A percentile compares a stretch with the other conserved stretches of the same genome.
Evolutionary conservation across 2,113 vertebrate genomes (phyloP).

Genomic region (Rhea americana): DNA sequence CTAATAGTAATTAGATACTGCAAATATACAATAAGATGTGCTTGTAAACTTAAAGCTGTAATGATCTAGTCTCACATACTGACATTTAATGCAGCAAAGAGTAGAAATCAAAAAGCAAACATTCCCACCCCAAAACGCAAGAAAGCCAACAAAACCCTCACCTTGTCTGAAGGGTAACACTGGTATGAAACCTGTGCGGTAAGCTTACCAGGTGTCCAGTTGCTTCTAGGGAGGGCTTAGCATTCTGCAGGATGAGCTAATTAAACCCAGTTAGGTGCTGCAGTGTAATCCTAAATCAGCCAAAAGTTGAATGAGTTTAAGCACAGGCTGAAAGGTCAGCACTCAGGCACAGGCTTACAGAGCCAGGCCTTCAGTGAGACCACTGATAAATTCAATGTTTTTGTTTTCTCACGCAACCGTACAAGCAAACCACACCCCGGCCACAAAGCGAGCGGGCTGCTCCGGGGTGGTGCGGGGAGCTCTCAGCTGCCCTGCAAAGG

Average conservation of each 20-base stretch:
- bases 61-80: neutral
- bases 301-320: neutral
- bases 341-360: neutral
- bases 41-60: neutral
- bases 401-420: neutral
- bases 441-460: neutral
- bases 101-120: constrained; percentile 13
- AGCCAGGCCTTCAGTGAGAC: neutral
- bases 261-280: neutral
- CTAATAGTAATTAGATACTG: neutral
- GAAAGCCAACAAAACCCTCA: neutral
- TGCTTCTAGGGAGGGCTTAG: neutral
- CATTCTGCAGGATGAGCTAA: neutral
- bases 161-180: constrained; percentile 58
- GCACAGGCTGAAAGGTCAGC: neutral
- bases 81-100: neutral
- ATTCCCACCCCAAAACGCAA: neutral
- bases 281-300: neutral
- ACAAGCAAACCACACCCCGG: neutral
- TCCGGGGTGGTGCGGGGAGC: neutral
- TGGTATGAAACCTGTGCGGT: constrained; percentile 10
- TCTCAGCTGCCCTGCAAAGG: neutral
- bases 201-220: neutral
- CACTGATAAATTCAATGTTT: neutral
- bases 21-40: neutral